Evolutionary conservation across 2,113 vertebrate genomes (phyloP), one percentile per base, ranked within the genome.

Genomic region (Barbus barbus): DNA sequence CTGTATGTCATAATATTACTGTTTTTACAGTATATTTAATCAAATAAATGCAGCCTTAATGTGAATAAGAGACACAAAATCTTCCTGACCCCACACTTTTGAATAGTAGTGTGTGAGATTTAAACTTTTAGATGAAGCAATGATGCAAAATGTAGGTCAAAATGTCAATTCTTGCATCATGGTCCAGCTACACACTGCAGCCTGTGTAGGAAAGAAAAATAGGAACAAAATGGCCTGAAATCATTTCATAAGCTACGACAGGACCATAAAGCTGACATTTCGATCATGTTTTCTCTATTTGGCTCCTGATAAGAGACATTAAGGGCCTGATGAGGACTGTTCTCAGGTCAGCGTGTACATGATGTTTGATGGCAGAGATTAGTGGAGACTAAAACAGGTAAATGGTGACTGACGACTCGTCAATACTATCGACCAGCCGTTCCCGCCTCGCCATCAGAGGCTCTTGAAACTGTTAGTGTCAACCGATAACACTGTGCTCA

Each of bases 341-440:
- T 78, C 60, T 44, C 44, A 13, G 38, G n/a, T 74, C 83, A 80
- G 77, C 5, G 16, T 74, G 41, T 18, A 33, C 26, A 33, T 24
- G 20, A 6, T 16, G 41, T 51, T 26, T 72, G 67, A 78, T 78
- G 33, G 61, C 46, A 53, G 74, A 80, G 83, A 85, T 80, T 73
- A 80, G 9, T 76, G 76, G 16, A 33, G 72, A 8, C 24, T 9
- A 24, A 73, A 80, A 79, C 76, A 60, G 67, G 53, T 80, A 79
- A 84, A 84, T 13, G 26, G 53, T 82, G 65, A 82, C 83, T 71
- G 65, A 33, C 16, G 24, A 79, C 26, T 48, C 28, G 14, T 81
- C 83, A 73, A 80, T 85, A 61, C 41, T 48, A 85, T 85, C 14
- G 83, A 85, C n/a, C 67, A n/a, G 20, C 56, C 73, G 77, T 74